phyloP scores from a whole-genome alignment of 2,797 vertebrate species.

The Ataeniobius toweri region DNA sequence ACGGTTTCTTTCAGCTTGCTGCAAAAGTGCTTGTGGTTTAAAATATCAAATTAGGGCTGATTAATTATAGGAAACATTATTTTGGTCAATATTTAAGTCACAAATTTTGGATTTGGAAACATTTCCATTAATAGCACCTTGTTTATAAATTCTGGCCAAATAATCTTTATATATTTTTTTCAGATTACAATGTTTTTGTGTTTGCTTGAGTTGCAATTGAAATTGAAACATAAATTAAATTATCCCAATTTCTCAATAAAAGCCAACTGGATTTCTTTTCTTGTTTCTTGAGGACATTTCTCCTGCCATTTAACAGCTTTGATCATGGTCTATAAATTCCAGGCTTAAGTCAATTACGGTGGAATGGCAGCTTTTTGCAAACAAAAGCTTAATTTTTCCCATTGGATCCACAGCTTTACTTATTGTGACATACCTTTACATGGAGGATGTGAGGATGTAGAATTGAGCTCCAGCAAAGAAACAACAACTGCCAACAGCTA shows the following conservation, averaged over 20 bases:
- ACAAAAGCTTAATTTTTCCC: neutral
- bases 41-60: neutral
- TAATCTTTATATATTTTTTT: too few relatives aligned
- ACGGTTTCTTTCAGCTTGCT: neutral
- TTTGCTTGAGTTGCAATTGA: too few relatives aligned
- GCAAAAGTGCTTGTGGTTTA: neutral
- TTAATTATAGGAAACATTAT: neutral
- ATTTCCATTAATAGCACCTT: neutral
- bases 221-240: too few relatives aligned
- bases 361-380: neutral
- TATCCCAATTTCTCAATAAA: too few relatives aligned
- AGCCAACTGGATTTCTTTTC: too few relatives aligned
- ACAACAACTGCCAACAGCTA: neutral
- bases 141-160: too few relatives aligned
- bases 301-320: too few relatives aligned
- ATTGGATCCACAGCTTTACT: neutral
- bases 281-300: too few relatives aligned
- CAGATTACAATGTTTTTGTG: too few relatives aligned
- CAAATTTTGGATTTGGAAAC: neutral
- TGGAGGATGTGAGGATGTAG: neutral
- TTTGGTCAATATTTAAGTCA: neutral
- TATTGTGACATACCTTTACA: neutral
- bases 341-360: too few relatives aligned
- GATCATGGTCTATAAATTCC: too few relatives aligned
- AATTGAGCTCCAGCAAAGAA: neutral